phyloP scores from a whole-genome alignment of 2,888 invertebrate species.

The Onchidella celtica region DNA sequence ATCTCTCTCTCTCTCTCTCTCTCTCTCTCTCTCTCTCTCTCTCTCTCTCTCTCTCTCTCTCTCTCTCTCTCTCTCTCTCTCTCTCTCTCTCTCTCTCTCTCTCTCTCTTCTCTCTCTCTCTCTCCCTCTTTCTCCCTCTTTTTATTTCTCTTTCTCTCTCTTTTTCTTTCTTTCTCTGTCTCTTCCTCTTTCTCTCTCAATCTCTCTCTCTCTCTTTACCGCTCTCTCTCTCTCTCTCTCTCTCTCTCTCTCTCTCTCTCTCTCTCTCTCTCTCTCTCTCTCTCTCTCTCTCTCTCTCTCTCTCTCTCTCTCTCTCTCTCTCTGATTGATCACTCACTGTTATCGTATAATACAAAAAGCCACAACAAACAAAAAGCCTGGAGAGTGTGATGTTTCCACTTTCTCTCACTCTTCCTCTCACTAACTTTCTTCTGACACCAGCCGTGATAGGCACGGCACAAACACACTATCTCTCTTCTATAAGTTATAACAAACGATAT shows the following conservation, averaged over 20 bases:
- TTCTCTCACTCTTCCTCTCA: no score
- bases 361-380: no score
- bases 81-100: neutral
- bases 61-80: neutral
- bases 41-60: neutral
- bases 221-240: neutral
- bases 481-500: no score
- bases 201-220: neutral
- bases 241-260: neutral
- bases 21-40: constrained; percentile 2
- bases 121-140: neutral
- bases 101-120: neutral
- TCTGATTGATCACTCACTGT: no score
- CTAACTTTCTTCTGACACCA: no score
- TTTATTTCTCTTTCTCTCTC: neutral
- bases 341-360: no score
- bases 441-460: no score
- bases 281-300: neutral
- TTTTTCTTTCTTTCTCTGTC: neutral
- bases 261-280: neutral
- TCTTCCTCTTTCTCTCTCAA: neutral
- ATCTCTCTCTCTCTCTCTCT: no score
- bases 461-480: no score
- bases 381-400: no score
- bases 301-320: neutral